These are phyloP conservation scores for Australoheros scitulus DNA, from an alignment of 2,113 vertebrate species.

Conservation along the genomic window DNA sequence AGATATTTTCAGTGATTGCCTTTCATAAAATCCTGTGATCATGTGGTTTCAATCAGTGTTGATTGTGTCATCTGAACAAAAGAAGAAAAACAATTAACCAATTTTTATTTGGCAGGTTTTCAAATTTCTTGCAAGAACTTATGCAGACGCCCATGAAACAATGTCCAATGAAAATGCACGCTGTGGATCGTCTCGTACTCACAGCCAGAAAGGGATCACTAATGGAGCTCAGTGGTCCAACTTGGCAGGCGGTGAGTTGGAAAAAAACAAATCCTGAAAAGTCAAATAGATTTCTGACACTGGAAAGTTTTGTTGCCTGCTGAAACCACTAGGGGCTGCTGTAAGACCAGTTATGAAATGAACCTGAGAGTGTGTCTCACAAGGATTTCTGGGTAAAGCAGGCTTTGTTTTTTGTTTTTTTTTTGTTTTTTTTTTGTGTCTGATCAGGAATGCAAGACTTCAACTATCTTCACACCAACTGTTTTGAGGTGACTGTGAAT, in stretches of 20 bases:
- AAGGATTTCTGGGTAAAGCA: background rate
- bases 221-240: slow-evolving; percentile 94
- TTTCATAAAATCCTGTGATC: background rate
- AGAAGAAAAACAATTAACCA: background rate
- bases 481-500: slow-evolving; percentile 93
- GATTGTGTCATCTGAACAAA: background rate
- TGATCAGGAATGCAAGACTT: slow-evolving; percentile 95
- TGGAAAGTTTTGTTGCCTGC: background rate
- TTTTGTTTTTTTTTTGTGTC: background rate
- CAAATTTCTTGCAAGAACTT: slow-evolving; percentile 86
- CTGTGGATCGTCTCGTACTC: slow-evolving; percentile 84
- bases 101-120: slow-evolving; percentile 82
- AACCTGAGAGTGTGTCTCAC: background rate
- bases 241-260: slow-evolving; percentile 73
- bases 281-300: background rate
- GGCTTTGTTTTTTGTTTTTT: background rate
- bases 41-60: background rate
- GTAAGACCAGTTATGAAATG: background rate
- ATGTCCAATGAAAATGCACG: slow-evolving; percentile 83
- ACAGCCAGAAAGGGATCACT: slow-evolving; percentile 82
- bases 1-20: background rate
- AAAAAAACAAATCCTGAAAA: background rate
- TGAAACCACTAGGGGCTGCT: slow-evolving; percentile 40
- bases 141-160: slow-evolving; percentile 84
- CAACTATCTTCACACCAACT: slow-evolving; percentile 98